Evolutionary conservation across 2,797 vertebrate genomes (phyloP), one percentile per base, ranked within the genome.

Genomic region (Gallinago solitaria): DNA sequence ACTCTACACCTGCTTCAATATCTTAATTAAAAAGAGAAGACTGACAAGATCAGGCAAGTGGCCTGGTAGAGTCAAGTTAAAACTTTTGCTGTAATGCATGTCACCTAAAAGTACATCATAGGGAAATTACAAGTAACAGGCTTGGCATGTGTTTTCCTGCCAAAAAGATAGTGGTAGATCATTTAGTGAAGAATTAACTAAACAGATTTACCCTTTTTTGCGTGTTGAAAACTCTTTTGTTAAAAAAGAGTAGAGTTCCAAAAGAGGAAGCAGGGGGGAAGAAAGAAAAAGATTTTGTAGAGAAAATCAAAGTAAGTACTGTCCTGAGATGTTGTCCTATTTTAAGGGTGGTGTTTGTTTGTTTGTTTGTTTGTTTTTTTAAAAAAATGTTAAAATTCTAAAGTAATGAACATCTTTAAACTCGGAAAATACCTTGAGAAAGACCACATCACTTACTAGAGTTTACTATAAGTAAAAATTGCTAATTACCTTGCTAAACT

Each of bases 141-240:
- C 54, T 74, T 65, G 67, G 76, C 47, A 67, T 33, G 5, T 43
- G 39, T 89, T 90, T 73, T 93, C 43, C 51, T 95, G 65, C 20
- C 65, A 57, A 35, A 32, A 87, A 69, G 30, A 32, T 12, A 48
- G 45, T 69, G 51, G 11, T 24, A 76, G 23, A 83, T 91, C 20
- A 92, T 83, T 95, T 83, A 89, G 39, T 69, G 53, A 71, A 78
- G 33, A 87, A 74, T 89, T 93, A 95, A 95, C 74, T 54, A 94
- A 93, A 57, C 7, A 59, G 57, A 77, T 82, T 28, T 70, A 73
- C n/a, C 37, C 41, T 2, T 83, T 77, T 64, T 24, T 91, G 4
- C 27, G 18, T 43, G 91, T 90, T 83, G 20, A 43, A 87, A 93
- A 68, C 23, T 32, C 16, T 45, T 78, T 74, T 87, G 30, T 81